phyloP scores from a whole-genome alignment of 2,797 vertebrate species.

The Paedocypris micromegethes region DNA sequence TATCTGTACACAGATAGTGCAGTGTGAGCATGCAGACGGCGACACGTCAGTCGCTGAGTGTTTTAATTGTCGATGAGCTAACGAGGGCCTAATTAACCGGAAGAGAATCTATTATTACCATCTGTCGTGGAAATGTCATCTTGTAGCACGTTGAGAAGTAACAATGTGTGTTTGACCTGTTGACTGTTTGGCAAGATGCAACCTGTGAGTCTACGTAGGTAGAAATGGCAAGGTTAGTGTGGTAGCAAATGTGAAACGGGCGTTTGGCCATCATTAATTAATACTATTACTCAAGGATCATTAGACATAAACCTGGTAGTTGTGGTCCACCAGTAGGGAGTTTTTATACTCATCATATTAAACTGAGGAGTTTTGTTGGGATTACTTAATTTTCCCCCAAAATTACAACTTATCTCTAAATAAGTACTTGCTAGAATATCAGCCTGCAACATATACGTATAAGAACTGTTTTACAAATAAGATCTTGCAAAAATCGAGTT shows the following conservation, averaged over 20 bases:
- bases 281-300: too few species aligned
- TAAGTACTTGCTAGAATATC: too few species aligned
- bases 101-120: slow-evolving; percentile 29
- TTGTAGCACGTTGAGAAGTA: slow-evolving; percentile 3
- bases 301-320: too few species aligned
- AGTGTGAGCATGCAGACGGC: slow-evolving; percentile 15
- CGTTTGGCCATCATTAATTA: not conserved
- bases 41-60: slow-evolving; percentile 27
- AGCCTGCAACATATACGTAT: too few species aligned
- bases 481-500: too few species aligned
- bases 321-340: too few species aligned
- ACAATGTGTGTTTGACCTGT: slow-evolving; percentile 8
- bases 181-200: not conserved
- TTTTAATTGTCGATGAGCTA: slow-evolving; percentile 43
- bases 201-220: not conserved
- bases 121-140: slow-evolving; percentile 23
- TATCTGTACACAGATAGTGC: slow-evolving; percentile 27
- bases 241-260: not conserved
- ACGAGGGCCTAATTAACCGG: slow-evolving; percentile 44
- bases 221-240: not conserved
- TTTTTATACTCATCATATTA: too few species aligned
- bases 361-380: too few species aligned
- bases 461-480: too few species aligned
- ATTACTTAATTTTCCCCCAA: too few species aligned
- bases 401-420: too few species aligned